Evolutionary conservation across 37 sponge, comb jelly and placozoan species (phyloP).

Genomic region (Diacarnus erythraeanus): DNA sequence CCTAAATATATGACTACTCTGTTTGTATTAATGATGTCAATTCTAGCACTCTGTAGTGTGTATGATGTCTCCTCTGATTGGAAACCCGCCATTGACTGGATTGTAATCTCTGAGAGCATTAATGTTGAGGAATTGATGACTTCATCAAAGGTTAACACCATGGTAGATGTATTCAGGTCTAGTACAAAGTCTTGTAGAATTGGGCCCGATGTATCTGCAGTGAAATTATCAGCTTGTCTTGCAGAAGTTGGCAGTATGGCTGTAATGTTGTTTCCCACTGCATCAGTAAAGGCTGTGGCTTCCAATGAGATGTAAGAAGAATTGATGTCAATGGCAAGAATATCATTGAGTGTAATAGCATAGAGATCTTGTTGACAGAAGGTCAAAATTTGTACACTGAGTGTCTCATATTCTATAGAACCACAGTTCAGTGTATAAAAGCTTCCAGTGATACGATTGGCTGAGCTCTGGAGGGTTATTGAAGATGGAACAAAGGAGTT

Average conservation of each 20-base stretch:
- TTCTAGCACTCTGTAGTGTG: slow-evolving; percentile 27
- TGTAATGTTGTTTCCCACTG: slow-evolving; percentile 39
- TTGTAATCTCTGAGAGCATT: slow-evolving; percentile 49
- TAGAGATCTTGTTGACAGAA: slow-evolving; percentile 61
- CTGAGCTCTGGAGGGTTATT: slow-evolving; percentile 66
- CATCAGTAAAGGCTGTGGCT: slow-evolving; percentile 56
- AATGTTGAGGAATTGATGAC: slow-evolving; percentile 56
- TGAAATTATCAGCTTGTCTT: slow-evolving; percentile 44
- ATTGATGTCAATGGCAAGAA: slow-evolving; percentile 61
- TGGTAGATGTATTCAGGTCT: slow-evolving; percentile 47
- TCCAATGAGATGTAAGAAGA: slow-evolving; percentile 72
- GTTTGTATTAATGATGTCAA: slow-evolving; percentile 32
- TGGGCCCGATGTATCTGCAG: slow-evolving; percentile 60
- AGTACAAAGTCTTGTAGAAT: slow-evolving; percentile 56
- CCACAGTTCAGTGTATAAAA: slow-evolving; percentile 40
- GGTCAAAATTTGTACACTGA: slow-evolving; percentile 18
- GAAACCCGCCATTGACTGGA: slow-evolving; percentile 50
- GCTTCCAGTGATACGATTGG: not conserved
- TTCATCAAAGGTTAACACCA: slow-evolving; percentile 82
- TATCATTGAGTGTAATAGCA: slow-evolving; percentile 50
- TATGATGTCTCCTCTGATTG: slow-evolving; percentile 31
- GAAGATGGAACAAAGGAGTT: slow-evolving; percentile 37
- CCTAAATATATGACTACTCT: slow-evolving; percentile 43
- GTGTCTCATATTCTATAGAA: slow-evolving; percentile 11
- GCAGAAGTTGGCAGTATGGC: slow-evolving; percentile 20